A percentile compares a stretch with the other conserved stretches of the same genome.
phyloP scores from a whole-genome alignment of 2,113 vertebrate genomes.

The Reinhardtius hippoglossoides region DNA sequence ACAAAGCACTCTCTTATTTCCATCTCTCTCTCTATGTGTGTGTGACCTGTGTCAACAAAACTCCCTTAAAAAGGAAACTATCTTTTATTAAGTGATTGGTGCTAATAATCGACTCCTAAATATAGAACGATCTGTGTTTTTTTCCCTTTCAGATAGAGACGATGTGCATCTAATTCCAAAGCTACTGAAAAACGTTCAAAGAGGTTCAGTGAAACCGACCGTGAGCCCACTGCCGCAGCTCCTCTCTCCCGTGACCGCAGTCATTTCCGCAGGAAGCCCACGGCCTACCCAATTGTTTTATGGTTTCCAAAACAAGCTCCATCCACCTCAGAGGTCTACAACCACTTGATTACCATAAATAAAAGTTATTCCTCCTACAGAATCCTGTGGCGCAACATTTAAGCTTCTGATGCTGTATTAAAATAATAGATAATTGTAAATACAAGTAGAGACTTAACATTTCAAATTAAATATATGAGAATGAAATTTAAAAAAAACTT shows the following conservation, averaged over 20 bases:
- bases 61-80: neutral
- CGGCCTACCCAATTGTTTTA: slow-evolving; percentile 60
- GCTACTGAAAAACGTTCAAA: slow-evolving; percentile 3
- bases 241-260: slow-evolving; percentile 60
- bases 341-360: slow-evolving; percentile 7
- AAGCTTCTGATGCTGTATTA: neutral
- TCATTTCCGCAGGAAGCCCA: slow-evolving; percentile 79
- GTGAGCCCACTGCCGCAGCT: slow-evolving; percentile 30
- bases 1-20: slow-evolving; percentile 66
- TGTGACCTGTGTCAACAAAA: slow-evolving; percentile 45
- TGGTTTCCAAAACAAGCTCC: slow-evolving; percentile 68
- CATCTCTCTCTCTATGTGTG: slow-evolving; percentile 26
- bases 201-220: slow-evolving; percentile 11
- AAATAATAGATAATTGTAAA: neutral
- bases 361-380: neutral
- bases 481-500: neutral
- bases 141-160: neutral
- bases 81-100: too few species aligned
- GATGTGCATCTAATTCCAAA: neutral
- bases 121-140: slow-evolving; percentile 3
- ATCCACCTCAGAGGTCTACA: neutral
- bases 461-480: neutral
- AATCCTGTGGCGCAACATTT: neutral
- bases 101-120: neutral
- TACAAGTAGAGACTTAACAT: neutral